These are phyloP conservation scores for Pardalotus punctatus DNA, from an alignment of 2,113 vertebrate genomes.

Conservation along the genomic window DNA sequence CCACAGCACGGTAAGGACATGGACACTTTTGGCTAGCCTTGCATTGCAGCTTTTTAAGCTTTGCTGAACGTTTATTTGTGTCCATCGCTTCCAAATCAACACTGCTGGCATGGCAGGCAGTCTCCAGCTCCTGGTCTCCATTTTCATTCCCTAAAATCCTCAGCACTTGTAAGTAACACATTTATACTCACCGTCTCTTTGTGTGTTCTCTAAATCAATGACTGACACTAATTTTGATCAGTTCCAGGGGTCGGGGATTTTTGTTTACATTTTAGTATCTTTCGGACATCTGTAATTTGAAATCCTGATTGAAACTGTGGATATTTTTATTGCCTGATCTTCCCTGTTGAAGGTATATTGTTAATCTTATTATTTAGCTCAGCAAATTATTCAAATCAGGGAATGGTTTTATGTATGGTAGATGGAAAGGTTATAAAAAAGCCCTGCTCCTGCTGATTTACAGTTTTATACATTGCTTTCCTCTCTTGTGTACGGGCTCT, in stretches of 20 bases:
- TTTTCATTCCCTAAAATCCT: slow-evolving; percentile 75
- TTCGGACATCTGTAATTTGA: slow-evolving; percentile 10
- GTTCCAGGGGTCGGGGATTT: background rate
- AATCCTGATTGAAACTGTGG: slow-evolving; percentile 14
- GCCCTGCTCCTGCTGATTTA: slow-evolving; percentile 5
- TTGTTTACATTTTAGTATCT: slow-evolving; percentile 16
- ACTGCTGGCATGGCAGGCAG: slow-evolving; percentile 75
- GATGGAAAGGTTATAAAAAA: background rate
- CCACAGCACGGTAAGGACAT: slow-evolving; percentile 72
- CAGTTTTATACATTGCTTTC: background rate
- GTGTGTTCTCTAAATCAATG: slow-evolving; percentile 47
- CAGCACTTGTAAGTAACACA: slow-evolving; percentile 73
- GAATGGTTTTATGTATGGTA: background rate
- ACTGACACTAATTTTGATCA: slow-evolving; percentile 44
- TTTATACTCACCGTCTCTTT: slow-evolving; percentile 55
- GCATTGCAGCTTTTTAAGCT: slow-evolving; percentile 54
- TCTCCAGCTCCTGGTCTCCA: slow-evolving; percentile 70
- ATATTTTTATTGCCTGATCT: slow-evolving; percentile 16
- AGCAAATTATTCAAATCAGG: background rate
- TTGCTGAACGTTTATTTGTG: slow-evolving; percentile 65
- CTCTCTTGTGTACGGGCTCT: background rate
- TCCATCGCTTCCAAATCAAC: slow-evolving; percentile 73
- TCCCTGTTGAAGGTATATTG: background rate
- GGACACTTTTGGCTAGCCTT: slow-evolving; percentile 59
- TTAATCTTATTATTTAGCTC: background rate